Base-by-base conservation (phyloP, 53 echinoderm and acorn worm species). In the Glandiceps talaboti region DNA sequence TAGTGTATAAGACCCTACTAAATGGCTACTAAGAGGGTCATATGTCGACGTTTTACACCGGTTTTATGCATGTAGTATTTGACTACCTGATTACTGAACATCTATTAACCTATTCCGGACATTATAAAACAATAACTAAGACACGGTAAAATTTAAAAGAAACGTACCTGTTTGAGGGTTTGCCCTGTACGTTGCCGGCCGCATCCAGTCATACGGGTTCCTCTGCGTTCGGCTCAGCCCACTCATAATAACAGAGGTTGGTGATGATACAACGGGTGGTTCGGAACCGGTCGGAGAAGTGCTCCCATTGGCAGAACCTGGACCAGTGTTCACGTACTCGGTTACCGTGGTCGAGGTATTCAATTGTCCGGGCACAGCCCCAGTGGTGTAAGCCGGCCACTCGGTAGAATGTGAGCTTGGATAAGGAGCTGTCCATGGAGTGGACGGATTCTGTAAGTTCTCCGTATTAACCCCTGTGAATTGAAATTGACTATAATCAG, bases 91-190 rank as follows among this genome's bases (percentile, higher is more conserved):
- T 45, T 45, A 45, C 64, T 12, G 20, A 45, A 20, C 64, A 45
- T 45, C 64, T 45, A 45, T 45, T 45, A 45, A 45, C 6, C 64
- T 20, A 45, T 45, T 45, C 64, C 64, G 64, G 20, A 20, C 20
- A n/a, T 45, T 45, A 12, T 20, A 45, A 45, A 45, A 20, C 20
- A 45, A 45, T 45, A 45, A 45, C 20, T 45, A 6, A 12, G n/a
- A 6, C 6, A 45, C 64, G 20, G 20, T 45, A 45, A 45, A 45
- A 45, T 12, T 45, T 12, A 45, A 45, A 45, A 45, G 64, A 45
- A 20, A 45, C 79, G 10, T 30, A 94, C 94, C 94, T 90, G 94
- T 94, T 74, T 92, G 92, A 26, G 94, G 94, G 32, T 94, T 94
- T 73, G 87, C 85, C 82, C 94, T 76, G 73, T 94, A 94, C 0